These are phyloP conservation scores for Stichopus chloronotus DNA, from an alignment of 35 echinoderm and acorn worm species.

Conservation along the genomic window DNA sequence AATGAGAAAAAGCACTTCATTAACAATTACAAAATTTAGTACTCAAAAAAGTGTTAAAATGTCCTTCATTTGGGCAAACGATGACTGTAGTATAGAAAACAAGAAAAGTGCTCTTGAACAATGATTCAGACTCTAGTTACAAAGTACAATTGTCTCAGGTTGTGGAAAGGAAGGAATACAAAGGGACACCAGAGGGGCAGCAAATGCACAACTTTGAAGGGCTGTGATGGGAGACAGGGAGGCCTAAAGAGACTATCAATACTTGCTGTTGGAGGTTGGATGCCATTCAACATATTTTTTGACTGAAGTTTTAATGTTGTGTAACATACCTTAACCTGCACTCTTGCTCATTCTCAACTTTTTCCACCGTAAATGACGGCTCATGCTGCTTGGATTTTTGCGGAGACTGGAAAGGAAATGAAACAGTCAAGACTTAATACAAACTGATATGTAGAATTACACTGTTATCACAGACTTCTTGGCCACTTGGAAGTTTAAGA, in stretches of 20 bases:
- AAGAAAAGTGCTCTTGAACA: too few species aligned
- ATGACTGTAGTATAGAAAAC: too few species aligned
- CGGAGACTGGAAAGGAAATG: background rate
- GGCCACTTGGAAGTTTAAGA: background rate
- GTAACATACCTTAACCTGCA: background rate
- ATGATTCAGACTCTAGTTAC: background rate
- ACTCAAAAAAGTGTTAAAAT: too few species aligned
- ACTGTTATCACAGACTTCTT: background rate
- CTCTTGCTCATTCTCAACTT: background rate
- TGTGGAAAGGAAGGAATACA: background rate
- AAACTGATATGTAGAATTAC: background rate
- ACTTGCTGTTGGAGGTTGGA: too few species aligned
- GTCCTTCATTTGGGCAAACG: too few species aligned
- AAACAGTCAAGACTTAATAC: background rate
- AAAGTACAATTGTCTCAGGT: background rate
- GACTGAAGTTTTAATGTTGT: background rate
- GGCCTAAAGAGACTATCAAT: too few species aligned
- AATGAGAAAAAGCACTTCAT: too few species aligned
- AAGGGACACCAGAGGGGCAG: background rate
- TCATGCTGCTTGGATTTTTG: background rate
- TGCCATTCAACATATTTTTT: too few species aligned
- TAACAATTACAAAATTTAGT: too few species aligned
- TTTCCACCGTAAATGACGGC: background rate
- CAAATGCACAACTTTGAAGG: background rate
- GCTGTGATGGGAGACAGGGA: too few species aligned